phyloP scores from a whole-genome alignment of 2,888 invertebrate species.

The Tetranychus truncatus region DNA sequence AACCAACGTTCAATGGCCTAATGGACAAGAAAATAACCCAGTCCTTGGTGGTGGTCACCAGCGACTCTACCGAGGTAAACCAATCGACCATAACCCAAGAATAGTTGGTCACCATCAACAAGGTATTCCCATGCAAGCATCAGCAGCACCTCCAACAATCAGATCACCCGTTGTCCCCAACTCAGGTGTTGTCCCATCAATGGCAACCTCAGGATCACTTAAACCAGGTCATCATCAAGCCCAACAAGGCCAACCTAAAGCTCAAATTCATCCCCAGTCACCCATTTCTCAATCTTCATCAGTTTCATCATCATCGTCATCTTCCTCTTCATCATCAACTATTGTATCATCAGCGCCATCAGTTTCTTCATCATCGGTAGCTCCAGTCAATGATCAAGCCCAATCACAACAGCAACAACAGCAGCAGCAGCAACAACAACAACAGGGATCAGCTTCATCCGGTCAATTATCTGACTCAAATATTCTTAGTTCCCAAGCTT shows the following conservation, averaged over 20 bases:
- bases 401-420: not conserved
- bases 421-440: not conserved
- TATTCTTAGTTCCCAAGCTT: not conserved
- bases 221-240: not conserved
- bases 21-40: not conserved
- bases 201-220: not conserved
- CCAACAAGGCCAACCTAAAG: not conserved
- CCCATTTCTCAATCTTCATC: not conserved
- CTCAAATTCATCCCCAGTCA: not conserved
- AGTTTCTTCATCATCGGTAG: slow-evolving; percentile 2
- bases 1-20: not conserved
- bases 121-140: not conserved
- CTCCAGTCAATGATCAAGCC: not conserved
- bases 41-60: not conserved
- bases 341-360: slow-evolving; percentile 5
- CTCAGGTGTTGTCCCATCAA: not conserved
- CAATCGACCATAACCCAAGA: not conserved
- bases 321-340: not conserved
- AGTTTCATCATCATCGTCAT: not conserved
- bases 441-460: not conserved
- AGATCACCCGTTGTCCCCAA: not conserved
- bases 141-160: not conserved
- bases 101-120: not conserved
- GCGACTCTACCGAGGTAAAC: not conserved
- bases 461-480: not conserved